Base-by-base conservation (phyloP, 2,888 invertebrate species). In the Macrophya alboannulata region DNA sequence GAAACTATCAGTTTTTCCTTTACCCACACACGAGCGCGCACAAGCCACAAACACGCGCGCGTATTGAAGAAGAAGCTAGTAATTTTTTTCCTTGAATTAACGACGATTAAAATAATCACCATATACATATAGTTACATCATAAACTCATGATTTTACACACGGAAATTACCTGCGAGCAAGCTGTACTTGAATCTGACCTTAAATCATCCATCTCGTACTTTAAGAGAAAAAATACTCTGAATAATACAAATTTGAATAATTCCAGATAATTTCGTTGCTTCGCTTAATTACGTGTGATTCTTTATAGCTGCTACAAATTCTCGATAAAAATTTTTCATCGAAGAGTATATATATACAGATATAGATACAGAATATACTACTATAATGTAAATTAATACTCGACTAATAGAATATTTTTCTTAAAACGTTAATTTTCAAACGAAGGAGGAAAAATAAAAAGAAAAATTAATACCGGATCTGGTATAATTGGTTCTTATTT, bases 81-180 rank as follows among this genome's bases (percentile, higher is more conserved):
- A 17, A 68, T 68, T 68, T n/a, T 31, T 37, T 15, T n/a, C n/a
- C 37, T 2, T 4, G 12, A 15, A 68, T 68, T 68, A 31, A 6
- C 37, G 37, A 68, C 37, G 6, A 68, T 37, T 68, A 68, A 68
- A 68, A 68, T 68, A 68, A 68, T 68, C 6, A 25, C 68, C 68
- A 15, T n/a, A n/a, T n/a, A n/a, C n/a, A n/a, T n/a, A n/a, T 5
- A 68, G 68, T 68, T 68, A 62, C 4, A 15, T 17, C 4, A 15
- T 17, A 68, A 68, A 68, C 68, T 15, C 62, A 21, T 15, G 37
- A 12, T 21, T 15, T 17, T 8, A 37, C 15, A 6, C 37, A 17
- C 0, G 68, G 68, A 68, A 68, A 4, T 68, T 1, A 25, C 4
- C 25, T n/a, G n/a, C n/a, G 25, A 8, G 17, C n/a, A n/a, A 62